Conservation (phyloP, 2,888 invertebrate genomes). For the Tetragonula carbonaria region DNA sequence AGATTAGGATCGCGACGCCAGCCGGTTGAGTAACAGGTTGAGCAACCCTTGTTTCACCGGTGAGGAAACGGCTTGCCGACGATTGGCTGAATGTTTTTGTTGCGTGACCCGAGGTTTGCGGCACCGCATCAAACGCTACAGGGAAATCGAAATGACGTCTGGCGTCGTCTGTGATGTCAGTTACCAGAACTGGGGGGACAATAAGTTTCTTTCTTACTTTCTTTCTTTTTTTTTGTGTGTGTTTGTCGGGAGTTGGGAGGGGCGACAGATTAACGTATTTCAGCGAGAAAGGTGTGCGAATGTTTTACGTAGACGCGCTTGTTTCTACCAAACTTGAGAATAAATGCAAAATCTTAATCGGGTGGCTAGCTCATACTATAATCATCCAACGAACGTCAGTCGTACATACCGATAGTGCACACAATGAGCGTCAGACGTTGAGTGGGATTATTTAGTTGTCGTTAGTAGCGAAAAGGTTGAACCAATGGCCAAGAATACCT, state of each 20-base stretch:
- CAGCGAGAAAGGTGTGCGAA: no score
- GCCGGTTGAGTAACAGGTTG: conserved; percentile 37
- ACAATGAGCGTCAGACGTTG: no score
- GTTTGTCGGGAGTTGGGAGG: background rate
- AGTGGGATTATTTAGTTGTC: no score
- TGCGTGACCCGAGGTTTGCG: conserved; percentile 16
- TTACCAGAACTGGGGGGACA: background rate
- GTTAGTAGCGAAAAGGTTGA: no score
- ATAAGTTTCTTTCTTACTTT: background rate
- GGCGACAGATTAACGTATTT: background rate
- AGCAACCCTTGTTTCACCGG: conserved; percentile 4
- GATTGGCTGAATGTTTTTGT: conserved; percentile 11
- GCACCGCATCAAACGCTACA: background rate
- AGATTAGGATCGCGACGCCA: background rate
- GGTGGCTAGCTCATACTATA: no score
- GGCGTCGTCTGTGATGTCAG: background rate
- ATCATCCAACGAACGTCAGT: no score
- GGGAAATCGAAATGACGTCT: background rate
- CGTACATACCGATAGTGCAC: no score
- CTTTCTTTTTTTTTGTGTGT: background rate
- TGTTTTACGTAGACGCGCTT: no score
- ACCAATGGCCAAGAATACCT: background rate
- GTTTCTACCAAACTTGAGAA: no score
- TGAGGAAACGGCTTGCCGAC: background rate
- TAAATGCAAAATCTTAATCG: no score